These are phyloP conservation scores for Thryonomys swinderianus DNA, from an alignment of 2,113 vertebrate species.

Conservation along the genomic window DNA sequence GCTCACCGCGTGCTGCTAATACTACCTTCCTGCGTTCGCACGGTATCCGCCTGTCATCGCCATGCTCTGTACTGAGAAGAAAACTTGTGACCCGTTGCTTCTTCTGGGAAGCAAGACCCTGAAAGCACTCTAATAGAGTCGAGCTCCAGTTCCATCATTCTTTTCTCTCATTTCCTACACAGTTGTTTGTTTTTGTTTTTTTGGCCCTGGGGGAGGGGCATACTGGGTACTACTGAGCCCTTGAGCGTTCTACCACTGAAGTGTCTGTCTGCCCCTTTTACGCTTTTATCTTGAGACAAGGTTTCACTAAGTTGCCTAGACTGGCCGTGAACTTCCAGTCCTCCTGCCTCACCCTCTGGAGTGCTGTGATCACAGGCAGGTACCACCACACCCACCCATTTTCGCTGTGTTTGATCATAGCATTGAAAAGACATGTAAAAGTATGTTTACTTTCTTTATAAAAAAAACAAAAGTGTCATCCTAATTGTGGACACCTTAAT, in stretches of 20 bases:
- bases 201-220: not conserved
- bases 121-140: constrained; percentile 17
- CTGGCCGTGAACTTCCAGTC: not conserved
- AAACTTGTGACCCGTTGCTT: not conserved
- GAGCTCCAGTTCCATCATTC: not conserved
- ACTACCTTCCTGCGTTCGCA: not conserved
- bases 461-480: constrained; percentile 61
- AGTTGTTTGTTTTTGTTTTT: not conserved
- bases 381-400: not conserved
- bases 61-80: not conserved
- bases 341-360: not conserved
- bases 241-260: not conserved
- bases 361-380: not conserved
- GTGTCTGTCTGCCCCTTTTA: not conserved
- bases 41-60: not conserved
- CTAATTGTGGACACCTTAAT: constrained; percentile 61
- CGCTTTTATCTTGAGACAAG: not conserved
- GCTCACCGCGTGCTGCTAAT: not conserved
- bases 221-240: not conserved
- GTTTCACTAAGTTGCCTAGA: not conserved
- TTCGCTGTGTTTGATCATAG: not conserved
- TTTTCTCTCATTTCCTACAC: constrained; percentile 42
- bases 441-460: constrained; percentile 33
- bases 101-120: not conserved
- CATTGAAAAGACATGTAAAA: constrained; percentile 15